These are phyloP conservation scores for Cryptotermes secundus DNA, from an alignment of 1,140 invertebrate genomes.

Conservation along the genomic window DNA sequence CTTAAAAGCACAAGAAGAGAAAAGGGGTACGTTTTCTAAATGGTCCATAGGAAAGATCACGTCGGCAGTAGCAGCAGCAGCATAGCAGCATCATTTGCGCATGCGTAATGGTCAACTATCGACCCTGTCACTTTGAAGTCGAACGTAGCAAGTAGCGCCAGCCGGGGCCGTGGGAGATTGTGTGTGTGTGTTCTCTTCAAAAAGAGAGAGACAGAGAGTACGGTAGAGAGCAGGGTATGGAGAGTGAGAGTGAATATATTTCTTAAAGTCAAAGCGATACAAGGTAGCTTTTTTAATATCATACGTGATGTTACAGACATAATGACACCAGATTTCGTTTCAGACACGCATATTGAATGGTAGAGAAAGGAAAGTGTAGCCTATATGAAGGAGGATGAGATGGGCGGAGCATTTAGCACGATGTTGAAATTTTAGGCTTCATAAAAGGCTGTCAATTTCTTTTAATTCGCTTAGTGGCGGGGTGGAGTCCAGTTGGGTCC, in stretches of 20 bases:
- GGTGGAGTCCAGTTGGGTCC: no score
- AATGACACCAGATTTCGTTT: no score
- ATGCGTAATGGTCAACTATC: slow-evolving; percentile 3
- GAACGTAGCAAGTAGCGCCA: background rate
- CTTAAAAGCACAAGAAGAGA: background rate
- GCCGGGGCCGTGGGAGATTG: background rate
- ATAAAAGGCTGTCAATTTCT: no score
- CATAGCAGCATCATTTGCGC: background rate
- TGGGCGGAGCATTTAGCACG: no score
- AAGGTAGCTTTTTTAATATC: background rate
- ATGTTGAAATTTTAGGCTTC: no score
- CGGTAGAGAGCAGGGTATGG: background rate
- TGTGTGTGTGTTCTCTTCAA: background rate
- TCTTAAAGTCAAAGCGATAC: background rate
- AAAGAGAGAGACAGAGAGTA: background rate
- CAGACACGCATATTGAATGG: no score
- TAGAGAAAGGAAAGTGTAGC: no score
- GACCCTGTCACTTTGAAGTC: slow-evolving; percentile 6
- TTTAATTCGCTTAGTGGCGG: no score
- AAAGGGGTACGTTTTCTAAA: background rate
- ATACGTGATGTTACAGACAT: background rate
- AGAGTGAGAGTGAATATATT: background rate
- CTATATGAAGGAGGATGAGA: no score
- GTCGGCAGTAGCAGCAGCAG: background rate
- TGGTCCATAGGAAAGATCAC: background rate